A percentile compares a stretch with the other conserved stretches of the same genome.
These are phyloP conservation scores for Engystomops pustulosus DNA, from an alignment of 2,113 vertebrate species.

Conservation along the genomic window DNA sequence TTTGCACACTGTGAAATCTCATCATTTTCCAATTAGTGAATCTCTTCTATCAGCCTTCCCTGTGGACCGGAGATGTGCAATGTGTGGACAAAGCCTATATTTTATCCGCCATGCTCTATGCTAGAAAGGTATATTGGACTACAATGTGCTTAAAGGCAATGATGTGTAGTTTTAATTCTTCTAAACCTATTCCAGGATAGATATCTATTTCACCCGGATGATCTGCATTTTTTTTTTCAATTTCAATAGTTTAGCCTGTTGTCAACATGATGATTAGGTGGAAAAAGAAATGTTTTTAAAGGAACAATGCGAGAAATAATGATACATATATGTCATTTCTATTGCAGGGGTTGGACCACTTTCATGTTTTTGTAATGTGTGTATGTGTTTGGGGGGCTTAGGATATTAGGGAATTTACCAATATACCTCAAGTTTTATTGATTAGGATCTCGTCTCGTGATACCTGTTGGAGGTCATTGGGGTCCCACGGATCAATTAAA, in stretches of 20 bases:
- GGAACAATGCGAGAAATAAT: background rate
- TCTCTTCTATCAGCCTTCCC: constrained; percentile 44
- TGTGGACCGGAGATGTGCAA: constrained; percentile 16
- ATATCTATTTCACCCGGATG: background rate
- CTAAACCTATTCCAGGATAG: background rate
- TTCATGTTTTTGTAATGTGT: too few species aligned
- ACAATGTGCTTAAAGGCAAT: constrained; percentile 2
- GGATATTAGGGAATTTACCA: too few species aligned
- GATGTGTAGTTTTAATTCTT: constrained; percentile 26
- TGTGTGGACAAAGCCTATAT: constrained; percentile 22
- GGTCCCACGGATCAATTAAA: too few species aligned
- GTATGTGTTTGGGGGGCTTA: too few species aligned
- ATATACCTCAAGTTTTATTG: too few species aligned
- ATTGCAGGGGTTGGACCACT: background rate
- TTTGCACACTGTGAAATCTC: constrained; percentile 49
- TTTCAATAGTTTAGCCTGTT: background rate
- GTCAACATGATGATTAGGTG: background rate
- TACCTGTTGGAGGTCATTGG: too few species aligned
- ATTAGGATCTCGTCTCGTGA: too few species aligned
- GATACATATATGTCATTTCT: background rate
- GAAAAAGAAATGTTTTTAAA: background rate
- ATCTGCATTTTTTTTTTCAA: background rate
- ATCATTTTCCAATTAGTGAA: constrained; percentile 49
- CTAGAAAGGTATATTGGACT: background rate
- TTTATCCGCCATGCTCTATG: background rate